phyloP scores from a whole-genome alignment of 2,888 invertebrate species.

The Carabus problematicus region DNA sequence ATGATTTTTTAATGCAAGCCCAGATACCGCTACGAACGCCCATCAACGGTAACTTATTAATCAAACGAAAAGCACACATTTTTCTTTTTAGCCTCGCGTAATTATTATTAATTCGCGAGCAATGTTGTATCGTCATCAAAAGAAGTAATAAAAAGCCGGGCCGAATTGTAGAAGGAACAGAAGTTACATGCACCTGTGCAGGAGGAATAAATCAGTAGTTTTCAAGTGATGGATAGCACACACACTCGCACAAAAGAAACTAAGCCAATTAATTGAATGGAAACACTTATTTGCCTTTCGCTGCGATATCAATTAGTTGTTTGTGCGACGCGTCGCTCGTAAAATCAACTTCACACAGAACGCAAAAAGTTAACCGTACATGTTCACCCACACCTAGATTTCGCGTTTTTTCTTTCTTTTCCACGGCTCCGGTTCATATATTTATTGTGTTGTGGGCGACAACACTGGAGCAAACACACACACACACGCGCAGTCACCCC shows the following conservation, averaged over 20 bases:
- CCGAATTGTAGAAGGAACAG: too few species aligned
- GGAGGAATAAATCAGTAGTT: too few species aligned
- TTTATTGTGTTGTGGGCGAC: conserved; percentile 32
- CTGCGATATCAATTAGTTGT: conserved; percentile 34
- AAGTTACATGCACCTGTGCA: neutral
- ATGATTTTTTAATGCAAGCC: too few species aligned
- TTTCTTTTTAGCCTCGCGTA: too few species aligned
- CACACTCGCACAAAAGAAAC: conserved; percentile 24
- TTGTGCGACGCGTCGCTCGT: conserved; percentile 23
- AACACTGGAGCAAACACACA: conserved; percentile 16
- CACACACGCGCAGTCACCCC: neutral
- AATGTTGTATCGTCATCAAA: too few species aligned
- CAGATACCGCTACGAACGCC: too few species aligned
- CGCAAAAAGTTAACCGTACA: neutral
- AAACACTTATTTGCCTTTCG: conserved; percentile 31
- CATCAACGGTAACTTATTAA: too few species aligned
- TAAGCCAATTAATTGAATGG: conserved; percentile 36
- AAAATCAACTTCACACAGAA: conserved; percentile 13
- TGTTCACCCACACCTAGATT: conserved; percentile 35
- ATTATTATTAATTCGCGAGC: too few species aligned
- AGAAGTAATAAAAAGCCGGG: too few species aligned
- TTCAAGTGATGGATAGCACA: neutral
- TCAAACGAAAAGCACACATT: too few species aligned
- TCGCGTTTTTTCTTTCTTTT: conserved; percentile 38
- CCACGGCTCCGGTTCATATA: conserved; percentile 4